phyloP scores from a whole-genome alignment of 2,888 invertebrate species.

The Drosophila koepferae region DNA sequence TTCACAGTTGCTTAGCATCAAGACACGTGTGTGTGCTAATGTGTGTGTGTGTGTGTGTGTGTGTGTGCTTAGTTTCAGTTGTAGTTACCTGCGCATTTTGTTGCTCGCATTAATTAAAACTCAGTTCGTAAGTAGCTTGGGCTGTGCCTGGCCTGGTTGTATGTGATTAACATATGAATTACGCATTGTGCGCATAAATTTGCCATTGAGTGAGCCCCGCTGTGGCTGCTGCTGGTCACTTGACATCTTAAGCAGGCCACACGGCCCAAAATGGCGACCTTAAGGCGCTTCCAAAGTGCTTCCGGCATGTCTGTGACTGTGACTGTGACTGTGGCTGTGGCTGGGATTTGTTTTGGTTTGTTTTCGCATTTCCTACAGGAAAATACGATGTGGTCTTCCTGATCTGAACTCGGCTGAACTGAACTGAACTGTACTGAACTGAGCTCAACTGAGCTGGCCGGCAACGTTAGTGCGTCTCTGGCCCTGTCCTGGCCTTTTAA shows the following conservation, averaged over 20 bases:
- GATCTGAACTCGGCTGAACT: slow-evolving; percentile 19
- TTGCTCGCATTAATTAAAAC: slow-evolving; percentile 72
- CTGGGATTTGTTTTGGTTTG: slow-evolving; percentile 30
- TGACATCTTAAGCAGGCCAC: slow-evolving; percentile 72
- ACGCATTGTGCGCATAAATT: slow-evolving; percentile 79
- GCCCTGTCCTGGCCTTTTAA: slow-evolving; percentile 58
- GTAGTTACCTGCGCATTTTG: slow-evolving; percentile 62
- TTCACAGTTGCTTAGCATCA: slow-evolving; percentile 17
- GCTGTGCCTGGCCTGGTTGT: slow-evolving; percentile 9
- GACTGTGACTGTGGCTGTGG: slow-evolving; percentile 18
- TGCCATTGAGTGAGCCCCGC: slow-evolving; percentile 60
- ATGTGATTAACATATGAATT: slow-evolving; percentile 80
- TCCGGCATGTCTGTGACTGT: slow-evolving; percentile 53
- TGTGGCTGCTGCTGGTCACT: slow-evolving; percentile 54
- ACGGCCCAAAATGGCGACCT: slow-evolving; percentile 61
- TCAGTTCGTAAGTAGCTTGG: slow-evolving; percentile 28
- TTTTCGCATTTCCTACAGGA: slow-evolving; percentile 44
- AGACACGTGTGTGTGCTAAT: not conserved
- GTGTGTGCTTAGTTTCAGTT: slow-evolving; percentile 17
- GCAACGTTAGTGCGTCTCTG: slow-evolving; percentile 12
- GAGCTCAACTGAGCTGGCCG: slow-evolving; percentile 25
- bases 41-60: not conserved
- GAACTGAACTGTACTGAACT: slow-evolving; percentile 27
- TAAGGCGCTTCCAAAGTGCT: slow-evolving; percentile 65
- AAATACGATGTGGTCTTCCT: slow-evolving; percentile 45